Conservation (phyloP, 1,140 invertebrate genomes). For the Drosophila ananassae region DNA sequence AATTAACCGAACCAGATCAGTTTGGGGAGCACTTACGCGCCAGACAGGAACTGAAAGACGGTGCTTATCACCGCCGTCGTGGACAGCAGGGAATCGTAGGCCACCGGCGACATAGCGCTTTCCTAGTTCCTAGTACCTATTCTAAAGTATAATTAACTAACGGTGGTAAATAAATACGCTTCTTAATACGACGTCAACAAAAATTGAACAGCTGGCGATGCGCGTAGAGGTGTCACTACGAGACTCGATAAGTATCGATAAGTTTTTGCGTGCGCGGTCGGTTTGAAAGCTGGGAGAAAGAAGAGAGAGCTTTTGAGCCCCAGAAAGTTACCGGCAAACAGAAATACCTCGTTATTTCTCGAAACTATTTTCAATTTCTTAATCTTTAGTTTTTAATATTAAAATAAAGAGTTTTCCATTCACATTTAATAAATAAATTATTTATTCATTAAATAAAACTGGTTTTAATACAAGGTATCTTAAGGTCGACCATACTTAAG, state of each 20-base stretch:
- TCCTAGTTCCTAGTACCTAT: conserved; percentile 20
- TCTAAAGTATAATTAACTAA: conserved; percentile 8
- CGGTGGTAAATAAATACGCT: conserved; percentile 12
- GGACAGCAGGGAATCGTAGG: conserved; percentile 81
- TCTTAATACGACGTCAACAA: conserved; percentile 71
- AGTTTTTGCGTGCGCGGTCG: background rate
- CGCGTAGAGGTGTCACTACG: conserved; percentile 11
- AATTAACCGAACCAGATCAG: background rate
- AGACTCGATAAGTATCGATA: background rate
- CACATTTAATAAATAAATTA: no score
- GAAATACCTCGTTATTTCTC: background rate
- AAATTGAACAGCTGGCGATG: conserved; percentile 48
- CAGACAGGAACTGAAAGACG: conserved; percentile 88
- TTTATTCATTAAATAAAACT: background rate
- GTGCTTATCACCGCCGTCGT: conserved; percentile 88
- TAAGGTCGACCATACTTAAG: conserved; percentile 11
- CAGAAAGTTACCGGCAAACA: conserved; percentile 12
- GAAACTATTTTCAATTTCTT: background rate
- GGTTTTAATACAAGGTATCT: background rate
- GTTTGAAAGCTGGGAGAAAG: background rate
- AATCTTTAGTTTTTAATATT: no score
- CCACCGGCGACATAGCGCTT: conserved; percentile 52
- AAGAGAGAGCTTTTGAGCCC: background rate
- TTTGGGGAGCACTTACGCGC: conserved; percentile 75
- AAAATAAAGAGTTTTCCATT: background rate